A percentile compares a stretch with the other conserved stretches of the same genome.
These are phyloP conservation scores for Brotogeris chrysoptera DNA, from an alignment of 2,797 vertebrate genomes.

Conservation along the genomic window DNA sequence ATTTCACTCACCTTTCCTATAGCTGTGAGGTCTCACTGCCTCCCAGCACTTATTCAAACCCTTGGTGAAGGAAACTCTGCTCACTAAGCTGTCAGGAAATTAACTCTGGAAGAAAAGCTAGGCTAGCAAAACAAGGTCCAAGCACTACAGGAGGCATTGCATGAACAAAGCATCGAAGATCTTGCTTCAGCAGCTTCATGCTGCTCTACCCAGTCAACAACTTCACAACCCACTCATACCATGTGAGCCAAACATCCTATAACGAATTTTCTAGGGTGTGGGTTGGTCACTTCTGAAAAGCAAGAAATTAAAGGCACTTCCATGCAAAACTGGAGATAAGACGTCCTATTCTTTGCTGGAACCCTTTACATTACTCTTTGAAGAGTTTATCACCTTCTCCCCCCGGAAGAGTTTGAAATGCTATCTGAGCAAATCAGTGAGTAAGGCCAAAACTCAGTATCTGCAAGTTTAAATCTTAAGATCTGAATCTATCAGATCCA, in stretches of 20 bases:
- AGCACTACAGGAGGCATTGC: background rate
- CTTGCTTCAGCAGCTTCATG: background rate
- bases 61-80: background rate
- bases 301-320: background rate
- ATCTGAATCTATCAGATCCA: background rate
- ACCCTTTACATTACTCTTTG: background rate
- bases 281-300: background rate
- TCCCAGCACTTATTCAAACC: background rate
- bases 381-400: background rate
- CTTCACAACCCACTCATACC: background rate
- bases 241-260: fast-evolving
- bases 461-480: background rate
- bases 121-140: background rate
- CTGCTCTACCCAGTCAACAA: background rate
- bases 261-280: background rate
- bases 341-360: background rate
- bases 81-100: background rate
- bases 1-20: background rate
- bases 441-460: background rate
- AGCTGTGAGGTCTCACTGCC: background rate
- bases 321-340: background rate
- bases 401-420: background rate
- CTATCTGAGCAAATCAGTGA: background rate
- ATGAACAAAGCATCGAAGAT: background rate
- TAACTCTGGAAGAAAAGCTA: background rate